Conservation (phyloP, 2,797 vertebrate species). For the Megaceryle alcyon region DNA sequence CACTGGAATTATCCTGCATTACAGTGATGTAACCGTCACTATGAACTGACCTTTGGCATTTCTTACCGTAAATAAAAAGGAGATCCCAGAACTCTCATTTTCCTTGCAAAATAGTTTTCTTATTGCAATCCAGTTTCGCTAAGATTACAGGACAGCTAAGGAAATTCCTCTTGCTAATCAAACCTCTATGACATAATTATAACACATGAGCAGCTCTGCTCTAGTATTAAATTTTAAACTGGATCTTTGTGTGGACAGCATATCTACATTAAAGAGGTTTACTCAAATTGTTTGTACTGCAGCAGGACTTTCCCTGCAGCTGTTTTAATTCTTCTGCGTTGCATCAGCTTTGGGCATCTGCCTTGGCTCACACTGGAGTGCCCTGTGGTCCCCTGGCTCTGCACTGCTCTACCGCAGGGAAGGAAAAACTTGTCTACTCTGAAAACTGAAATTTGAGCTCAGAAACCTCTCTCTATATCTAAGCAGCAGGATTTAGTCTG, state of each 20-base stretch:
- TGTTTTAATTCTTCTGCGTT: neutral
- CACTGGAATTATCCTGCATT: neutral
- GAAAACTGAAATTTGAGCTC: neutral
- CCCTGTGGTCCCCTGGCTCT: neutral
- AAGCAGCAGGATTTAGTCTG: neutral
- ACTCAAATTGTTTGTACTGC: neutral
- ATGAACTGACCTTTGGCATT: neutral
- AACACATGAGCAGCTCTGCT: neutral
- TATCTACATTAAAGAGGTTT: neutral
- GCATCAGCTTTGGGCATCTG: neutral
- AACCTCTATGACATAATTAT: neutral
- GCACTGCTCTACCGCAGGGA: accelerated
- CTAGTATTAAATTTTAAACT: neutral
- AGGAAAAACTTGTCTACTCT: neutral
- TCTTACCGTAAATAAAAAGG: neutral
- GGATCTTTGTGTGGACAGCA: neutral
- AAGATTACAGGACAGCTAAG: neutral
- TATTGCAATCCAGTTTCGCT: neutral
- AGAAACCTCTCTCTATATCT: neutral
- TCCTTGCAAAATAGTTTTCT: neutral
- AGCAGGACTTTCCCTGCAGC: neutral
- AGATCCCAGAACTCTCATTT: neutral
- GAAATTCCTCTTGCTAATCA: neutral
- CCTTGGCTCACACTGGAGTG: neutral
- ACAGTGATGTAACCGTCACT: neutral